Evolutionary conservation across 2,113 vertebrate species (phyloP).

Genomic region (Leucopsar rothschildi): DNA sequence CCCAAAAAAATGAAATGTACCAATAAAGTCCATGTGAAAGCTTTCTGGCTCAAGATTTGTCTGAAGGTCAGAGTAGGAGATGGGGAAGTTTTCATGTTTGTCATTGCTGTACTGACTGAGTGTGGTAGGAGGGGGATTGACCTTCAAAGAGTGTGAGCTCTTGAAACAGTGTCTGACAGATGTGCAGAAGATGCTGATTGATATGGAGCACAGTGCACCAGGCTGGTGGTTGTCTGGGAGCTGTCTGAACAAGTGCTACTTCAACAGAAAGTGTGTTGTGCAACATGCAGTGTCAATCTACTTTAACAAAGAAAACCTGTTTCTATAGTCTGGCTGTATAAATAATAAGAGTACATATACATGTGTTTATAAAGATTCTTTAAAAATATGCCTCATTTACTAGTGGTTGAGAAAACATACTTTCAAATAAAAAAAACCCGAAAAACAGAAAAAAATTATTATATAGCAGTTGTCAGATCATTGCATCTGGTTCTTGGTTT

Average conservation of each 20-base stretch:
- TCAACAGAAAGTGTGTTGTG: neutral
- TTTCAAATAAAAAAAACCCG: neutral
- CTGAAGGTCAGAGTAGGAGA: neutral
- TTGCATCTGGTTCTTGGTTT: neutral
- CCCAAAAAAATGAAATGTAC: neutral
- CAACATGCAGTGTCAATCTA: neutral
- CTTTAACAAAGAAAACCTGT: neutral
- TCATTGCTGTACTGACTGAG: neutral
- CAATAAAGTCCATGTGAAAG: neutral
- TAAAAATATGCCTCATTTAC: neutral
- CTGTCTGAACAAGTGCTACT: neutral
- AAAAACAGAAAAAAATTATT: accelerated
- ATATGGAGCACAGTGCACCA: accelerated
- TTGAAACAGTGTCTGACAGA: neutral
- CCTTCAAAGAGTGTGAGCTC: neutral
- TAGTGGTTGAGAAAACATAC: neutral
- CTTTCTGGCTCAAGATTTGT: neutral
- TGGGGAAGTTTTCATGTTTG: neutral
- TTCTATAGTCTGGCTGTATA: neutral
- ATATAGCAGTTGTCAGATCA: neutral
- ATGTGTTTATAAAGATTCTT: neutral
- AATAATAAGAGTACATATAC: neutral
- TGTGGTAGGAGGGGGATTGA: neutral
- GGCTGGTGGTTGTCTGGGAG: neutral
- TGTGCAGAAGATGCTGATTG: neutral